A percentile compares a stretch with the other conserved stretches of the same genome.
Evolutionary conservation across 92 coral and sea anemone genomes (phyloP).

Genomic region (Montipora capitata): DNA sequence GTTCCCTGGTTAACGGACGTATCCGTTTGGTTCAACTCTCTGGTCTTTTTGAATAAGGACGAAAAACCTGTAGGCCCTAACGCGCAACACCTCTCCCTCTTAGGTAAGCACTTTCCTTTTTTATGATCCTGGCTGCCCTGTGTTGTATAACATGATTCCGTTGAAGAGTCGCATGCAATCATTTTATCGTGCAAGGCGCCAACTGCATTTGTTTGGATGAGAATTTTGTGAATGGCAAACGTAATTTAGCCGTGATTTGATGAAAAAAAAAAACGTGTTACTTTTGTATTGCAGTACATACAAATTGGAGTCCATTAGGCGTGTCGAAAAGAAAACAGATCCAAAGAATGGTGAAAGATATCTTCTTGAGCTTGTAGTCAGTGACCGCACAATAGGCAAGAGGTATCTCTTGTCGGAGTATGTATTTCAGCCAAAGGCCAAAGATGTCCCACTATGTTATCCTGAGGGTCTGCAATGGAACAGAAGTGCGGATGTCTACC

Average conservation of each 20-base stretch:
- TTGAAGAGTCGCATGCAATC: background rate
- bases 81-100: no score
- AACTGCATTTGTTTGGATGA: no score
- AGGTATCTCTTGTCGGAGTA: conserved; percentile 76
- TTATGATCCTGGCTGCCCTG: background rate
- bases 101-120: no score
- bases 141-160: background rate
- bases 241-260: no score
- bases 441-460: conserved; percentile 35
- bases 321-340: conserved; percentile 89
- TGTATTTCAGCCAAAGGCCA: conserved; percentile 61
- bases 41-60: no score
- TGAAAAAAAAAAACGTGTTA: no score
- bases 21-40: no score
- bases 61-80: no score
- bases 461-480: conserved; percentile 80
- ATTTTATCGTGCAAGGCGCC: background rate
- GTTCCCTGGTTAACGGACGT: no score
- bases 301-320: conserved; percentile 71
- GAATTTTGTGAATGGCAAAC: no score
- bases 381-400: conserved; percentile 43
- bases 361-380: conserved; percentile 82
- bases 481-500: conserved; percentile 71
- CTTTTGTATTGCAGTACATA: conserved; percentile 62
- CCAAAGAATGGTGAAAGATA: conserved; percentile 63